Evolutionary conservation across 2,113 vertebrate genomes (phyloP).

Genomic region (Sterrhoptilus dennistouni): DNA sequence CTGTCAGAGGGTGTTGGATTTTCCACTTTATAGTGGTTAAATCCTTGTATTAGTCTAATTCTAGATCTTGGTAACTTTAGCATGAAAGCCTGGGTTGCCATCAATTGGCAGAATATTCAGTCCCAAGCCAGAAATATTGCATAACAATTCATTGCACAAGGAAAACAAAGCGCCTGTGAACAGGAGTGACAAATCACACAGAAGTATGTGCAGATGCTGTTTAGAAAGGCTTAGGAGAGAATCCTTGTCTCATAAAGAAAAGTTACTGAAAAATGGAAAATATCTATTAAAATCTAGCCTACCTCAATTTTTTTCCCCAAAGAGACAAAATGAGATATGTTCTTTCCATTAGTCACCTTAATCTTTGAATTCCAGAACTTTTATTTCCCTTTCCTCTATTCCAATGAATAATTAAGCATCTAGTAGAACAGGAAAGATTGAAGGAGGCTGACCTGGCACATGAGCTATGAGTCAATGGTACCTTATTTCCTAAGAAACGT

Average conservation of each 20-base stretch:
- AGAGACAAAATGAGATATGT: not conserved
- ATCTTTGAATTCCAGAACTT: conserved; percentile 29
- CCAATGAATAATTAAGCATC: conserved; percentile 16
- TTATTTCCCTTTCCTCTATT: conserved; percentile 20
- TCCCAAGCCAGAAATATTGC: not conserved
- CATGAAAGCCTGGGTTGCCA: not conserved
- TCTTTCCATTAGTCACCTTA: conserved; percentile 19
- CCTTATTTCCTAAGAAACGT: not conserved
- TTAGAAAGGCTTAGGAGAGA: not conserved
- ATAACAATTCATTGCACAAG: not conserved
- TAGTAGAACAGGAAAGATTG: not conserved
- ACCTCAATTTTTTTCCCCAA: not conserved
- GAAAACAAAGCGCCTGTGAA: not conserved
- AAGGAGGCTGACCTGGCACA: not conserved
- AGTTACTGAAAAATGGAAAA: not conserved
- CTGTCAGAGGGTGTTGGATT: not conserved
- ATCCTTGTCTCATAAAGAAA: not conserved
- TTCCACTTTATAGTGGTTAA: not conserved
- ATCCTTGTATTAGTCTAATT: not conserved
- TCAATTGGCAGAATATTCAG: not conserved
- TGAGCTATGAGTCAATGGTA: not conserved
- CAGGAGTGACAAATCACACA: not conserved
- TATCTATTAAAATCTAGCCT: not conserved
- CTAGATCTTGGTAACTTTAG: not conserved
- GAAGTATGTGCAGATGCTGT: not conserved